These are phyloP conservation scores for Hypotaenidia okinawae DNA, from an alignment of 2,797 vertebrate species.

Conservation along the genomic window DNA sequence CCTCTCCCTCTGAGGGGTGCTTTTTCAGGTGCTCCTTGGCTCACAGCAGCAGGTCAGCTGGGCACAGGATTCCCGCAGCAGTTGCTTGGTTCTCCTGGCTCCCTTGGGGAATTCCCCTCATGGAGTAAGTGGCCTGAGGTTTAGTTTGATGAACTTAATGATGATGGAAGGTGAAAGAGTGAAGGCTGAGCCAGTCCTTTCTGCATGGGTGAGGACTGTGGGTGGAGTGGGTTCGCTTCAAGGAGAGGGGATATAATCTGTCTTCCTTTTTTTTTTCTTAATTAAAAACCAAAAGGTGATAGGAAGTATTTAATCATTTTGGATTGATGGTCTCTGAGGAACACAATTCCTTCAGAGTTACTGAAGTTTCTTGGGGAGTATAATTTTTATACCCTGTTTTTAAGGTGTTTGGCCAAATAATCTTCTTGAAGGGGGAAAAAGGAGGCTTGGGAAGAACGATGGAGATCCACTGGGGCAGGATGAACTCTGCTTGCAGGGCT, in stretches of 20 bases:
- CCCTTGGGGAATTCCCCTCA: not conserved
- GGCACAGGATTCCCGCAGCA: accelerated
- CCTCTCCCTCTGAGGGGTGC: not conserved
- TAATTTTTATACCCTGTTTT: not conserved
- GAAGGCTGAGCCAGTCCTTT: not conserved
- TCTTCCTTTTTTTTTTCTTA: not conserved
- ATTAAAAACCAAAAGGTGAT: too few relatives aligned
- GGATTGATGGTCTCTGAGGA: not conserved
- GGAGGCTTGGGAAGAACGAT: not conserved
- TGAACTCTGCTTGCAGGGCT: not conserved
- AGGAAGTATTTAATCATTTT: not conserved
- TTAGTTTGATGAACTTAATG: not conserved
- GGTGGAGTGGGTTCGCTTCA: not conserved
- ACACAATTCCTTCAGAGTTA: not conserved
- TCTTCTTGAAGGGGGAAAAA: not conserved
- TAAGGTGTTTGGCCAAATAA: not conserved
- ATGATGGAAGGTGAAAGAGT: not conserved
- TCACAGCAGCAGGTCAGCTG: not conserved
- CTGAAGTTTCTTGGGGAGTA: not conserved
- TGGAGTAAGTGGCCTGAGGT: not conserved
- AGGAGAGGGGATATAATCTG: not conserved
- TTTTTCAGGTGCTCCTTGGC: not conserved
- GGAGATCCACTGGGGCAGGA: not conserved
- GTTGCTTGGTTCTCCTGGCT: not conserved
- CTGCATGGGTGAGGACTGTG: not conserved